Evolutionary conservation across 1,140 invertebrate genomes (phyloP).

Genomic region (Episyrphus balteatus): DNA sequence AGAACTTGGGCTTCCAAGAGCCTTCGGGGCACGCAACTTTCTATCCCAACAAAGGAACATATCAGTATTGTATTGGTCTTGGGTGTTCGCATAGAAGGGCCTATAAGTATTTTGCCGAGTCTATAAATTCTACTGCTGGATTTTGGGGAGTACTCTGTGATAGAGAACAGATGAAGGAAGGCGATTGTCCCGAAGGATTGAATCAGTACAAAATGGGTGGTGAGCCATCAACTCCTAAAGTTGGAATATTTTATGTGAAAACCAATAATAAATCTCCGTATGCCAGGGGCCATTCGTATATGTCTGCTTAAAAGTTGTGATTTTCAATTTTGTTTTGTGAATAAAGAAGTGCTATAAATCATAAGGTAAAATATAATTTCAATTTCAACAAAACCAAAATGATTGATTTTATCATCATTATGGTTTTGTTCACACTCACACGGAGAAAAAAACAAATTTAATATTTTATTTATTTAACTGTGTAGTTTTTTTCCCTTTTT

Average conservation of each 20-base stretch:
- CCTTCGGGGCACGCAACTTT: slow-evolving; percentile 31
- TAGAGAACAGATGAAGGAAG: slow-evolving; percentile 16
- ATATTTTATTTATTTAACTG: no score
- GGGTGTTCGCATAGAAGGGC: slow-evolving; percentile 29
- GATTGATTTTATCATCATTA: no score
- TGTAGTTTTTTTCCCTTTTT: no score
- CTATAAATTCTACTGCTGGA: slow-evolving; percentile 24
- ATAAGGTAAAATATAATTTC: no score
- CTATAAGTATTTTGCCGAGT: slow-evolving; percentile 31
- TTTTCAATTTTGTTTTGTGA: no score
- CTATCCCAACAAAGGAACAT: slow-evolving; percentile 30
- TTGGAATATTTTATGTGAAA: slow-evolving; percentile 29
- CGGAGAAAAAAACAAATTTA: no score
- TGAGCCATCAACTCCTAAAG: slow-evolving; percentile 27
- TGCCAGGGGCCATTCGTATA: slow-evolving; percentile 18
- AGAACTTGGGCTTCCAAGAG: slow-evolving; percentile 32
- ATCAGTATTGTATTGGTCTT: slow-evolving; percentile 30
- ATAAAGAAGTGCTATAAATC: no score
- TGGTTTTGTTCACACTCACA: no score
- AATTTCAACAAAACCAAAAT: no score
- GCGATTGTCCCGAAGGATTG: slow-evolving; percentile 21
- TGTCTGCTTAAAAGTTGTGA: no score
- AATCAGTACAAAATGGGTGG: slow-evolving; percentile 31
- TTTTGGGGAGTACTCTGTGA: slow-evolving; percentile 29
- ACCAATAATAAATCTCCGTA: slow-evolving; percentile 24